Conservation (phyloP, 2,888 invertebrate species). For the Listrodromus nycthemerus region DNA sequence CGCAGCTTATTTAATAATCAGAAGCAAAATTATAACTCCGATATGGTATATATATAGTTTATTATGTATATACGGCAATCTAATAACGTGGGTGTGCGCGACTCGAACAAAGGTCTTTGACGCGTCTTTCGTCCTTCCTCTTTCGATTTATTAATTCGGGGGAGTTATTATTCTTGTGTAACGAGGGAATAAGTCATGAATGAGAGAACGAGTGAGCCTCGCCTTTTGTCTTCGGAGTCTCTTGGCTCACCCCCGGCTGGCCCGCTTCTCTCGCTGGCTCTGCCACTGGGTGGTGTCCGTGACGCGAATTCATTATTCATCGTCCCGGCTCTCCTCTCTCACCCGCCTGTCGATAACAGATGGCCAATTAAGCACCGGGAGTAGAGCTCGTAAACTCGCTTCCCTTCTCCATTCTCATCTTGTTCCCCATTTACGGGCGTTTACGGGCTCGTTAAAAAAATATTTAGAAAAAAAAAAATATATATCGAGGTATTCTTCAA, state of each 20-base stretch:
- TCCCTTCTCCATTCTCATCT: slow-evolving; percentile 1
- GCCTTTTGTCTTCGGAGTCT: slow-evolving; percentile 51
- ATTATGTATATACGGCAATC: background rate
- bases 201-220: slow-evolving; percentile 37
- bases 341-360: slow-evolving; percentile 65
- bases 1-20: too few species aligned
- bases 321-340: slow-evolving; percentile 51
- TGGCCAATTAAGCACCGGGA: slow-evolving; percentile 63
- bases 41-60: background rate
- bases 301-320: slow-evolving; percentile 67
- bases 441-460: slow-evolving; percentile 16
- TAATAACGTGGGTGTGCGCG: background rate
- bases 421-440: slow-evolving; percentile 17
- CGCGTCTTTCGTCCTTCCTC: slow-evolving; percentile 33
- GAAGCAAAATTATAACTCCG: too few species aligned
- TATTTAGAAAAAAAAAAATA: slow-evolving; percentile 10
- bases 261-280: slow-evolving; percentile 32
- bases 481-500: too few species aligned
- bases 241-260: slow-evolving; percentile 13
- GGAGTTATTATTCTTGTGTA: slow-evolving; percentile 57
- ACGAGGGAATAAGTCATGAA: slow-evolving; percentile 47
- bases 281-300: slow-evolving; percentile 54
- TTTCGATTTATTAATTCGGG: slow-evolving; percentile 53
- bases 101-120: slow-evolving; percentile 18
- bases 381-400: slow-evolving; percentile 57